Evolutionary conservation across 2,113 vertebrate genomes (phyloP), one percentile per base, ranked within the genome.

Genomic region (Oplegnathus fasciatus): DNA sequence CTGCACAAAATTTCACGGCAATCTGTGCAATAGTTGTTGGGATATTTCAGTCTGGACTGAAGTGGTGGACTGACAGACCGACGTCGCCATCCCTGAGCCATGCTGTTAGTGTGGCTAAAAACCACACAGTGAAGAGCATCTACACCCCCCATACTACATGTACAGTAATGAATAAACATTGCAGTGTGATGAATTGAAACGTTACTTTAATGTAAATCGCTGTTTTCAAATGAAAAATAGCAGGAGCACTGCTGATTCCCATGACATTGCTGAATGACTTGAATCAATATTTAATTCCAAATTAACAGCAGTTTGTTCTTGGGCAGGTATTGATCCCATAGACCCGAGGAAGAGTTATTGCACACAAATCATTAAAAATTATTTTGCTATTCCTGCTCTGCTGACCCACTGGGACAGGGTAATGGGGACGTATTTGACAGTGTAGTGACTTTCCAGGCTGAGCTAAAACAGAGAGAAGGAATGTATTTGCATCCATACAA

Each of bases 281-380:
- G 30, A 85, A 91, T 90, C 75, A 86, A 92, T 86, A 87, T 89
- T 88, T 86, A 88, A 89, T 92, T 89, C 71, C 34, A 86, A 83
- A 85, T 78, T 67, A 86, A 80, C 76, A 83, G 74, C 82, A 64
- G 60, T 77, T 80, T 79, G 77, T 78, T 88, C 55, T 34, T 44
- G 66, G 86, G 64, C 69, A 54, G 70, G 17, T 89, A 90, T 90
- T 65, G 89, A 91, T 86, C 76, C 54, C 28, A 42, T 5, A 66
- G 65, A 83, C 73, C 26, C 9, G 40, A 82, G 66, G 55, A 85
- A 68, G 73, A 84, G 52, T 83, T 78, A 88, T 72, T 78, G 74
- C 75, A 77, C 67, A 67, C 15, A 74, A 88, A 87, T 92, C 85
- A 68, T 86, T 82, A 60, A 77, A 69, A 80, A 57, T 18, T 42